Percentiles rank a stretch among this genome's conserved stretches.
phyloP scores from a whole-genome alignment of 2,113 vertebrate genomes.

The Circaetus cinerascens region DNA sequence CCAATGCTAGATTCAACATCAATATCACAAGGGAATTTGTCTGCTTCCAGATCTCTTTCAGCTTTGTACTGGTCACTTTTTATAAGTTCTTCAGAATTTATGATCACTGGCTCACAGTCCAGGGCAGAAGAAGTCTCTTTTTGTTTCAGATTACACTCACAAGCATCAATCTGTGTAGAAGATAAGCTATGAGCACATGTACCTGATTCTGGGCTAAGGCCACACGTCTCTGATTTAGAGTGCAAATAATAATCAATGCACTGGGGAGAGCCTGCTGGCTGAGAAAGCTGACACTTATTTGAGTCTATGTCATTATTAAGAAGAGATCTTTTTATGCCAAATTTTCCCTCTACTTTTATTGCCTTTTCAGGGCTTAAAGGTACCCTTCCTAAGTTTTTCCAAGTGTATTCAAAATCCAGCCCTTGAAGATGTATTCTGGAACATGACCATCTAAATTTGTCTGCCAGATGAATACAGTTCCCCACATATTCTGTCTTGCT shows the following conservation, averaged over 20 bases:
- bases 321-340: background rate
- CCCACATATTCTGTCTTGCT: background rate
- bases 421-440: slow-evolving; percentile 47
- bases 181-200: background rate
- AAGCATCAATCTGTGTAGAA: background rate
- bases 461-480: background rate
- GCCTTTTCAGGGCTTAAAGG: background rate
- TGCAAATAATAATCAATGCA: background rate
- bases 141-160: background rate
- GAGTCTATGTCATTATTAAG: background rate
- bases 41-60: background rate
- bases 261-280: background rate
- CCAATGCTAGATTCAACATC: background rate
- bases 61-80: background rate
- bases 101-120: background rate
- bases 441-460: slow-evolving; percentile 41
- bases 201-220: background rate
- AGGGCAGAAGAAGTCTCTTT: background rate
- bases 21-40: background rate
- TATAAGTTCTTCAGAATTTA: background rate
- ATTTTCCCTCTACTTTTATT: background rate
- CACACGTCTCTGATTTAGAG: background rate
- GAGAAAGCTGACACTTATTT: background rate
- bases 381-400: background rate
- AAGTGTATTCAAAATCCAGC: background rate